Evolutionary conservation across 2,888 invertebrate species (phyloP).

Genomic region (Osedax frankpressi): DNA sequence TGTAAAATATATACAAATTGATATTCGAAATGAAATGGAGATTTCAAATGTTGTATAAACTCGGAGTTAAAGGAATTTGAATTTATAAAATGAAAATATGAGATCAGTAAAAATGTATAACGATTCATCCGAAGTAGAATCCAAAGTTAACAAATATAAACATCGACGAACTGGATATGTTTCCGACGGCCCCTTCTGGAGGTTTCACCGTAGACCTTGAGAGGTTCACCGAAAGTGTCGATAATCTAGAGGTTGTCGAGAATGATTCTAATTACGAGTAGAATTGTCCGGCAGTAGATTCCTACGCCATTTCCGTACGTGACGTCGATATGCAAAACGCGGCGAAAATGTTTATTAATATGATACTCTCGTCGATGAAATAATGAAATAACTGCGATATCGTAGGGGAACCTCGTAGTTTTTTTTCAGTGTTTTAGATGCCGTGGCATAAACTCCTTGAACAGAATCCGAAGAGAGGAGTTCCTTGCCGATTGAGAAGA

Average conservation of each 20-base stretch:
- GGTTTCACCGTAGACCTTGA: conserved; percentile 78
- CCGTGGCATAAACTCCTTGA: conserved; percentile 67
- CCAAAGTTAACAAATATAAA: no score
- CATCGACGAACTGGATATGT: conserved; percentile 59
- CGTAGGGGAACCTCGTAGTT: conserved; percentile 64
- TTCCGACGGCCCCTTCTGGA: conserved; percentile 66
- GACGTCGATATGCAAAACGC: background rate
- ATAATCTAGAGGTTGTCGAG: conserved; percentile 5
- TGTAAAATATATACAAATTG: no score
- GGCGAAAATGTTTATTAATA: background rate
- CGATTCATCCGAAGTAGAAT: no score
- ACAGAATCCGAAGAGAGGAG: conserved; percentile 76
- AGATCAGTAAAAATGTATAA: no score
- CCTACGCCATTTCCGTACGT: no score
- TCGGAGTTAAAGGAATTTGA: no score
- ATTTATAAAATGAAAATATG: no score
- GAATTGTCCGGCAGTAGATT: background rate
- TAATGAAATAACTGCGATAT: no score
- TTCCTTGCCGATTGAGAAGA: conserved; percentile 71
- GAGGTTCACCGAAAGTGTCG: conserved; percentile 61
- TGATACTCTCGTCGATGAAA: background rate
- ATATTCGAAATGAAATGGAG: no score
- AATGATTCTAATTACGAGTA: background rate
- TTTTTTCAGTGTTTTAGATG: conserved; percentile 62
- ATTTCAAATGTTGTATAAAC: no score